These are phyloP conservation scores for Adelges cooleyi DNA, from an alignment of 1,140 invertebrate species.

Conservation along the genomic window DNA sequence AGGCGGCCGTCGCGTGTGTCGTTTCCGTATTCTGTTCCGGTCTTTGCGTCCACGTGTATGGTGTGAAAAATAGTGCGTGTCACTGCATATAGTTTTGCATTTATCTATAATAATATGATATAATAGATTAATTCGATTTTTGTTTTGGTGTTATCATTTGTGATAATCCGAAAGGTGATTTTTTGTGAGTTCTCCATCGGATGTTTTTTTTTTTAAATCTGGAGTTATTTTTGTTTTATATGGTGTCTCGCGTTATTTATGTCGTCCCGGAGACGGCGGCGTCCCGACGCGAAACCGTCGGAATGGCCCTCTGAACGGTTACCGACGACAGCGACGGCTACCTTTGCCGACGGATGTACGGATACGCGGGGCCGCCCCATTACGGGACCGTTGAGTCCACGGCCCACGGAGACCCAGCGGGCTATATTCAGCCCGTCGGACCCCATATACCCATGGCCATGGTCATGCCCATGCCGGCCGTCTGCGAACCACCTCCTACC, in stretches of 20 bases:
- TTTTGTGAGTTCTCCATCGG: too few relatives aligned
- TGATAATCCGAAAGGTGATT: too few relatives aligned
- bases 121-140: too few relatives aligned
- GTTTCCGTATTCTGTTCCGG: not conserved
- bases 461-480: slow-evolving; percentile 18
- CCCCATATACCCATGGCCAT: slow-evolving; percentile 18
- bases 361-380: slow-evolving; percentile 20
- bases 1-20: not conserved
- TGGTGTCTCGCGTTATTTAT: slow-evolving; percentile 20
- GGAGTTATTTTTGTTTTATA: not conserved
- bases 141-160: too few relatives aligned
- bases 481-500: not conserved
- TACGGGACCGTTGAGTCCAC: slow-evolving; percentile 16
- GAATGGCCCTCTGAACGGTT: not conserved
- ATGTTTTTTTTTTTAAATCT: not conserved
- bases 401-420: not conserved
- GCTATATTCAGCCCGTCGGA: slow-evolving; percentile 1
- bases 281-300: slow-evolving; percentile 3
- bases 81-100: too few relatives aligned
- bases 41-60: not conserved
- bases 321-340: not conserved
- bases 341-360: slow-evolving; percentile 6
- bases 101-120: too few relatives aligned
- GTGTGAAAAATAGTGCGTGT: too few relatives aligned
- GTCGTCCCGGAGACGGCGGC: slow-evolving; percentile 19